phyloP scores from a whole-genome alignment of 2,888 invertebrate species.

The Pyrrhia umbra region DNA sequence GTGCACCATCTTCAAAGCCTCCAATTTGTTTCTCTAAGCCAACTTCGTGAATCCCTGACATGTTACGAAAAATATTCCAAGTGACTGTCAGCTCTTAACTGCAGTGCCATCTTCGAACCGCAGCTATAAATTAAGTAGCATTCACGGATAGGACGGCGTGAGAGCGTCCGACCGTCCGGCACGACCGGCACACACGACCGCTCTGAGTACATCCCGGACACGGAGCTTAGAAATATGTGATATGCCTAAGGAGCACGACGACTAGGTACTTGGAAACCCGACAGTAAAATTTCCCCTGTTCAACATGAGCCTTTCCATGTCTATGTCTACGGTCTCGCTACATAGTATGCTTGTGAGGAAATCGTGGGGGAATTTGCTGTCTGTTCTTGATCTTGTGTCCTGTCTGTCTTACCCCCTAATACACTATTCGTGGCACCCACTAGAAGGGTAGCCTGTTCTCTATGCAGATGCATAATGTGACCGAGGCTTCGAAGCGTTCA shows the following conservation, averaged over 20 bases:
- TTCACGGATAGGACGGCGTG: conserved; percentile 71
- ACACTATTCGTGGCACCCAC: background rate
- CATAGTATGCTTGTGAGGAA: background rate
- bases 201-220: conserved; percentile 46
- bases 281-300: conserved; percentile 36
- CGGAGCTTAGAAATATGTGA: conserved; percentile 57
- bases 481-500: conserved; percentile 29
- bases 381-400: background rate
- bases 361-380: background rate
- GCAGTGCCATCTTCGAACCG: conserved; percentile 55
- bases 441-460: conserved; percentile 7
- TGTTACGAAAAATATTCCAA: conserved; percentile 58
- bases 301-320: conserved; percentile 27
- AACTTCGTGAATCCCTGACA: conserved; percentile 56
- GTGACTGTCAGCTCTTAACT: conserved; percentile 58
- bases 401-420: background rate
- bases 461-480: background rate
- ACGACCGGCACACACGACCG: conserved; percentile 76
- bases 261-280: conserved; percentile 18
- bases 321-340: background rate
- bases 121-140: conserved; percentile 67
- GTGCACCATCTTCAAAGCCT: conserved; percentile 12
- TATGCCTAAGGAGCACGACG: conserved; percentile 43
- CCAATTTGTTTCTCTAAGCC: conserved; percentile 43
- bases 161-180: conserved; percentile 80